These are phyloP conservation scores for Paguma larvata DNA, from an alignment of 2,797 vertebrate genomes.

Conservation along the genomic window DNA sequence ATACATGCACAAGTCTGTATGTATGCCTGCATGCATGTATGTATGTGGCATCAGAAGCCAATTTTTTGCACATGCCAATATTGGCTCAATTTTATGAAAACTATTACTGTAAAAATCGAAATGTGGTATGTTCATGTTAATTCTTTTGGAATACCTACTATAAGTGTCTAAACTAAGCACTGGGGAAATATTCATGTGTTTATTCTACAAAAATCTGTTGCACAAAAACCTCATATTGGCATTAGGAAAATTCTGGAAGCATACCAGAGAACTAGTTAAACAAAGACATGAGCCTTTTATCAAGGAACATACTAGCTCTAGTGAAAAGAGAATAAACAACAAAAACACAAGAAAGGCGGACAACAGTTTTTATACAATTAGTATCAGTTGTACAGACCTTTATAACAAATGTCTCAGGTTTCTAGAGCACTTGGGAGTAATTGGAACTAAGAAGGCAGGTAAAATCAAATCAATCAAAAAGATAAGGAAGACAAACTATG, in stretches of 20 bases:
- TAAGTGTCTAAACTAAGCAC: constrained; percentile 40
- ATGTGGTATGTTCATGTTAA: not conserved
- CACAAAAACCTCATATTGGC: not conserved
- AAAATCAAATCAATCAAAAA: constrained; percentile 70
- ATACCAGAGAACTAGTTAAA: constrained; percentile 43
- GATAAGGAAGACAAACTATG: constrained; percentile 34
- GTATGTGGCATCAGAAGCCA: not conserved
- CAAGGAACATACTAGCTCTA: constrained; percentile 53
- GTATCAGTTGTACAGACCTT: constrained; percentile 70
- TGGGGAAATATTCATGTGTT: constrained; percentile 61
- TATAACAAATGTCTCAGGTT: constrained; percentile 69
- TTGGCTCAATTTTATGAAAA: constrained; percentile 58
- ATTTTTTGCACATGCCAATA: not conserved
- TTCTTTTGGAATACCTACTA: not conserved
- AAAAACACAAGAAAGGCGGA: constrained; percentile 61
- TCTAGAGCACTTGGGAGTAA: constrained; percentile 70
- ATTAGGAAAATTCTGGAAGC: constrained; percentile 53
- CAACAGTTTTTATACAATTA: constrained; percentile 32
- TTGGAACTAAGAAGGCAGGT: constrained; percentile 61
- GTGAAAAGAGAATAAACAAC: constrained; percentile 51
- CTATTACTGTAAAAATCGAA: constrained; percentile 29
- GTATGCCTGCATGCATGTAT: not conserved
- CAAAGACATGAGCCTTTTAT: constrained; percentile 47
- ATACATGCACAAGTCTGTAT: not conserved
- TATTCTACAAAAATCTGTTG: constrained; percentile 70